Percentiles rank a stretch among this genome's conserved stretches.
Conservation (phyloP, 2,113 vertebrate genomes). For the Erpornis zantholeuca region DNA sequence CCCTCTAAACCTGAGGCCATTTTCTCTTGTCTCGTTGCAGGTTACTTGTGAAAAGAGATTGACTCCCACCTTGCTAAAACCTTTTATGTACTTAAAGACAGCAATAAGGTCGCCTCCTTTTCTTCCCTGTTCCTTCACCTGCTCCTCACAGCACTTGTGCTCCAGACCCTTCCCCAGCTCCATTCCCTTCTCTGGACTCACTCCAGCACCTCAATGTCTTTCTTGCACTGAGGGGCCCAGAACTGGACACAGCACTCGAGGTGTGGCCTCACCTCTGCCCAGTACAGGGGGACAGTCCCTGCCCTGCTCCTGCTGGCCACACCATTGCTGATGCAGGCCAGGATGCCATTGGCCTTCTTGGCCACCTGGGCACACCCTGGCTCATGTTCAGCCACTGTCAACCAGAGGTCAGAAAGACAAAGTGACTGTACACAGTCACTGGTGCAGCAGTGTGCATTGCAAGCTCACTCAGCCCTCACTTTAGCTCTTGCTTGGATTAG, state of each 20-base stretch:
- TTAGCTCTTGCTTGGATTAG: too few relatives aligned
- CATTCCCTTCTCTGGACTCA: rapidly evolving
- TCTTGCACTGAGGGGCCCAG: neutral
- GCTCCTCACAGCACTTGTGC: neutral
- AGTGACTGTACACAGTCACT: rapidly evolving
- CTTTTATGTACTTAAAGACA: neutral
- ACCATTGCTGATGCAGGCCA: neutral
- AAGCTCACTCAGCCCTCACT: neutral
- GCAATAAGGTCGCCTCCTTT: neutral
- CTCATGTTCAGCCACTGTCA: rapidly evolving
- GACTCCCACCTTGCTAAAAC: neutral
- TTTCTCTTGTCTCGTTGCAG: neutral
- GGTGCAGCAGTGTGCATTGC: rapidly evolving
- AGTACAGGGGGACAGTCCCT: neutral
- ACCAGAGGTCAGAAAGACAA: too few relatives aligned
- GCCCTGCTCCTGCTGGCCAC: neutral
- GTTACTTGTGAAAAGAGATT: neutral
- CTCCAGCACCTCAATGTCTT: neutral
- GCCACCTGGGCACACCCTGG: neutral
- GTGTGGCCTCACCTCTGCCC: neutral
- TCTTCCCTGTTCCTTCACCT: neutral
- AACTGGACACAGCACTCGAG: neutral
- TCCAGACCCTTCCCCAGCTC: neutral
- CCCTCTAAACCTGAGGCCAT: neutral
- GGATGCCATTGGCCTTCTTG: neutral